Percentiles rank a stretch among this genome's conserved stretches.
phyloP scores from a whole-genome alignment of 2,797 vertebrate species.

The Neosilurus mollespiculum region DNA sequence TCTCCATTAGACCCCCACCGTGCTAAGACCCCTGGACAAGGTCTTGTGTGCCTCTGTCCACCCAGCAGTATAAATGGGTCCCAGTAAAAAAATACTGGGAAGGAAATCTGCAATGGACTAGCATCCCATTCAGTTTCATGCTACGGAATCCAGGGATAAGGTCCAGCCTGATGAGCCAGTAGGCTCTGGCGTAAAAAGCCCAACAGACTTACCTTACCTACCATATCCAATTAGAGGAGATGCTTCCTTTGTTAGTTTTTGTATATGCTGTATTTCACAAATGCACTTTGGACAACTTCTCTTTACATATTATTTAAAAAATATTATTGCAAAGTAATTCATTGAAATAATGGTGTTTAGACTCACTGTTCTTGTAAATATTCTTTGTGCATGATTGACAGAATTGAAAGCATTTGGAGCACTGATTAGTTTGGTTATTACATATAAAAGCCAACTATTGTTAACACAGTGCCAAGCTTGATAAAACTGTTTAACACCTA shows the following conservation, averaged over 20 bases:
- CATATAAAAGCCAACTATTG: background rate
- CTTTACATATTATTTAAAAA: background rate
- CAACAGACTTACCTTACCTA: too few relatives aligned
- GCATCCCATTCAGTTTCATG: too few relatives aligned
- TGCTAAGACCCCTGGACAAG: too few relatives aligned
- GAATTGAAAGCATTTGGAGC: background rate
- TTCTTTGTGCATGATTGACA: background rate
- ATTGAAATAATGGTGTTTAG: background rate
- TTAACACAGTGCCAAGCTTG: slow-evolving; percentile 8
- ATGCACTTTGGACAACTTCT: background rate
- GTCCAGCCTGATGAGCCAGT: too few relatives aligned
- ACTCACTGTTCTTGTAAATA: background rate
- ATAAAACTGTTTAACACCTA: slow-evolving; percentile 35
- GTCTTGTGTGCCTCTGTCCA: too few relatives aligned
- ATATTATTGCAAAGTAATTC: background rate
- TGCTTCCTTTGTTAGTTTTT: background rate
- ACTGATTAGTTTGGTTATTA: background rate
- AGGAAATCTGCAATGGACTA: too few relatives aligned
- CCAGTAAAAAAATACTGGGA: too few relatives aligned
- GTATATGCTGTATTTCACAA: background rate
- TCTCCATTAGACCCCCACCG: too few relatives aligned
- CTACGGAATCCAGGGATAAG: too few relatives aligned
- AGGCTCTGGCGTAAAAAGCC: too few relatives aligned
- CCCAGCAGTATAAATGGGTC: too few relatives aligned
- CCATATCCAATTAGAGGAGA: background rate